Conservation (phyloP, 2,888 invertebrate genomes). For the Linnaemya vulpina region DNA sequence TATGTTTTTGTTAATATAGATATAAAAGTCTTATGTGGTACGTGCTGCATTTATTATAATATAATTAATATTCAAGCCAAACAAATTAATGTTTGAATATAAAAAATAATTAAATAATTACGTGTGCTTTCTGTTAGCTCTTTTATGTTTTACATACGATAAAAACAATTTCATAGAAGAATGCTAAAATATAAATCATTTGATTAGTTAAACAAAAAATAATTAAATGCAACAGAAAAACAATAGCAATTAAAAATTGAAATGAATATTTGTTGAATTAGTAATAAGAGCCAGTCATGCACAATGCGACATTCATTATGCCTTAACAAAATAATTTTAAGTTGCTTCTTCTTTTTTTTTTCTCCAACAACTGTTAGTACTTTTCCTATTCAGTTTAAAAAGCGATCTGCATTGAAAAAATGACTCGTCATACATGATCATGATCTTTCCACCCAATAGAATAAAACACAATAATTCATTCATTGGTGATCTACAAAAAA, state of each 20-base stretch:
- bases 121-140: slow-evolving; percentile 15
- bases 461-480: slow-evolving; percentile 52
- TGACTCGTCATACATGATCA: slow-evolving; percentile 50
- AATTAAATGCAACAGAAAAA: slow-evolving; percentile 35
- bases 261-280: slow-evolving; percentile 43
- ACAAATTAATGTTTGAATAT: slow-evolving; percentile 35
- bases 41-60: slow-evolving; percentile 54
- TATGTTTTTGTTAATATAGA: background rate
- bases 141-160: slow-evolving; percentile 31
- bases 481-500: slow-evolving; percentile 36
- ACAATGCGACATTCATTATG: slow-evolving; percentile 22
- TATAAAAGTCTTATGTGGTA: slow-evolving; percentile 42
- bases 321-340: slow-evolving; percentile 1
- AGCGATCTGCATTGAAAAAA: background rate
- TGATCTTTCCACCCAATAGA: slow-evolving; percentile 60
- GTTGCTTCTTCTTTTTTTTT: slow-evolving; percentile 22
- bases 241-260: slow-evolving; percentile 36
- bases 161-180: slow-evolving; percentile 35
- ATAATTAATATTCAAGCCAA: slow-evolving; percentile 58
- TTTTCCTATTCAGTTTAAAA: slow-evolving; percentile 12
- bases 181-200: slow-evolving; percentile 31
- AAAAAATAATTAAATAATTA: slow-evolving; percentile 37
- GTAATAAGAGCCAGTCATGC: slow-evolving; percentile 24
- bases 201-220: slow-evolving; percentile 30
- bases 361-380: slow-evolving; percentile 1